Evolutionary conservation across 2,888 invertebrate genomes (phyloP).

Genomic region (Spilosoma lubricipeda): DNA sequence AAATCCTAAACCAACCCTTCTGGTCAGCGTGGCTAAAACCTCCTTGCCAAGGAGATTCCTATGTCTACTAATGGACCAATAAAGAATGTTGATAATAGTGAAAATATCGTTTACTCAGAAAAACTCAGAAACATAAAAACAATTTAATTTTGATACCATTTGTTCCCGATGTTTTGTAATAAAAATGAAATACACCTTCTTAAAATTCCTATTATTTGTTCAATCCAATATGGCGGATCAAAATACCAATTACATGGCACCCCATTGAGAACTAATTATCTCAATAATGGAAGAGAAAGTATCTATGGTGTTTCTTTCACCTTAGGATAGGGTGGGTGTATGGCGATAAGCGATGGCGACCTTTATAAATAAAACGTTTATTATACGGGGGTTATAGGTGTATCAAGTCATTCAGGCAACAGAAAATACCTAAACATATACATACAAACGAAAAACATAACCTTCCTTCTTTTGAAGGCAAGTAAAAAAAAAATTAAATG

Average conservation of each 20-base stretch:
- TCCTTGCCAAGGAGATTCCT: too few species aligned
- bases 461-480: neutral
- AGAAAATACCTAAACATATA: too few species aligned
- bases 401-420: too few species aligned
- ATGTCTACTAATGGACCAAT: too few species aligned
- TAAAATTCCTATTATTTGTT: conserved; percentile 26
- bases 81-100: neutral
- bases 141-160: too few species aligned
- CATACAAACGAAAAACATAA: too few species aligned
- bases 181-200: conserved; percentile 10
- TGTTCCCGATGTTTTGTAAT: neutral
- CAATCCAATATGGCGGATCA: conserved; percentile 38
- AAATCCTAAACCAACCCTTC: too few species aligned
- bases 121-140: neutral
- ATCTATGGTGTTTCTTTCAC: conserved; percentile 27
- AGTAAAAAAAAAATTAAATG: neutral
- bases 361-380: neutral
- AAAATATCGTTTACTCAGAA: neutral
- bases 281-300: conserved; percentile 38
- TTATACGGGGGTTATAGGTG: neutral
- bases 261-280: conserved; percentile 47
- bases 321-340: conserved; percentile 15
- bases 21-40: too few species aligned
- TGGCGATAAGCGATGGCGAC: conserved; percentile 13
- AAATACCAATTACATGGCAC: conserved; percentile 26